A percentile compares a stretch with the other conserved stretches of the same genome.
phyloP scores from a whole-genome alignment of 1,140 invertebrate genomes.

The Aporrectodea caliginosa region DNA sequence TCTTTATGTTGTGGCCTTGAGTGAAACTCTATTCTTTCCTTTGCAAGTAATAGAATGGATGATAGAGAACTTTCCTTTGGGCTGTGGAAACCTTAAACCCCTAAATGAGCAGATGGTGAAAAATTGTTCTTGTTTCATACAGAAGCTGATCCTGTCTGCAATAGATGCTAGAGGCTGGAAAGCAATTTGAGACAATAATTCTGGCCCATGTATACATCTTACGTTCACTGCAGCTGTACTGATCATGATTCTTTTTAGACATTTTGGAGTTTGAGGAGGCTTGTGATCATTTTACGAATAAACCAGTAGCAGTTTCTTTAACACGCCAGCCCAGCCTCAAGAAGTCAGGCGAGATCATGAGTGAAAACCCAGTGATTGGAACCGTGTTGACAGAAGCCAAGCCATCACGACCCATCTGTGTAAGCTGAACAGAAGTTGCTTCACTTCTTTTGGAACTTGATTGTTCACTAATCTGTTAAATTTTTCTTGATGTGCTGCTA shows the following conservation, averaged over 20 bases:
- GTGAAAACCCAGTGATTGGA: not conserved
- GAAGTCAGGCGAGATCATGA: not conserved
- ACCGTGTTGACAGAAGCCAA: not conserved
- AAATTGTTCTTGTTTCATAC: too few relatives aligned
- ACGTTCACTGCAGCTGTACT: not conserved
- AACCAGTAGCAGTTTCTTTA: not conserved
- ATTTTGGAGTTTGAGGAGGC: not conserved
- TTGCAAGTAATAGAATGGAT: too few relatives aligned
- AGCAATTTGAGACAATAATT: not conserved
- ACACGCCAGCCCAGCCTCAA: not conserved
- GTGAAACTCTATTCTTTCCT: too few relatives aligned
- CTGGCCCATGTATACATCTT: not conserved
- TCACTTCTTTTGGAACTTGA: not conserved
- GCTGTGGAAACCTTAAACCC: too few relatives aligned
- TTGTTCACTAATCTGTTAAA: not conserved
- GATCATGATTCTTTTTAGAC: not conserved
- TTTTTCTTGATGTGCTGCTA: not conserved
- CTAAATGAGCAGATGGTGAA: too few relatives aligned
- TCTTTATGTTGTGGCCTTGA: too few relatives aligned
- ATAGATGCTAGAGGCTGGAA: not conserved
- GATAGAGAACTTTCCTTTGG: too few relatives aligned
- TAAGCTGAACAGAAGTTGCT: too few relatives aligned
- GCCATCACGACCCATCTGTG: not conserved
- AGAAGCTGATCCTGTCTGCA: not conserved
- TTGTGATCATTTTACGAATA: not conserved